phyloP scores from a whole-genome alignment of 2,113 vertebrate genomes.

The Chunga burmeisteri region DNA sequence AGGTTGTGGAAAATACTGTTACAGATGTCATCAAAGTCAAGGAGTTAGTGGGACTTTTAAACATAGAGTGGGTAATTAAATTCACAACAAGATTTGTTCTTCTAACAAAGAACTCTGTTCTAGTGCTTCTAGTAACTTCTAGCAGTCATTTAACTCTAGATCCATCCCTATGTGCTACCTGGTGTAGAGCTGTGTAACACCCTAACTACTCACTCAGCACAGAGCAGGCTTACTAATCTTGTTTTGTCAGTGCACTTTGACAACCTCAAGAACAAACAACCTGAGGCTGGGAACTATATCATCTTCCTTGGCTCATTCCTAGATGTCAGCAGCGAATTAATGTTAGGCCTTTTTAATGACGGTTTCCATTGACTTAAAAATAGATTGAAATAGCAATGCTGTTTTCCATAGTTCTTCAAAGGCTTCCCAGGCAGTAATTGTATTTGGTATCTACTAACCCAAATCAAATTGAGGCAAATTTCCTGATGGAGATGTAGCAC shows the following conservation, averaged over 20 bases:
- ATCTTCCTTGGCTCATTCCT: neutral
- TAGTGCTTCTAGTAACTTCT: neutral
- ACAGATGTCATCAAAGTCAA: neutral
- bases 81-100: neutral
- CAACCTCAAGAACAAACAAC: neutral
- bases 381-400: neutral
- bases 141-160: neutral
- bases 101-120: neutral
- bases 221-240: neutral
- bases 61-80: neutral
- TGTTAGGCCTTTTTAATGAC: neutral
- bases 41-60: neutral
- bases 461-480: neutral
- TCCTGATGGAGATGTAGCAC: neutral
- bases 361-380: neutral
- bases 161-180: neutral
- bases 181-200: neutral
- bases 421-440: neutral
- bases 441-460: neutral
- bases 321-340: neutral
- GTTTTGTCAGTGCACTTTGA: neutral
- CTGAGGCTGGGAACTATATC: neutral
- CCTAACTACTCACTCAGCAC: rapidly evolving
- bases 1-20: neutral
- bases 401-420: neutral